These are phyloP conservation scores for Ceryle rudis DNA, from an alignment of 2,797 vertebrate genomes.

Conservation along the genomic window DNA sequence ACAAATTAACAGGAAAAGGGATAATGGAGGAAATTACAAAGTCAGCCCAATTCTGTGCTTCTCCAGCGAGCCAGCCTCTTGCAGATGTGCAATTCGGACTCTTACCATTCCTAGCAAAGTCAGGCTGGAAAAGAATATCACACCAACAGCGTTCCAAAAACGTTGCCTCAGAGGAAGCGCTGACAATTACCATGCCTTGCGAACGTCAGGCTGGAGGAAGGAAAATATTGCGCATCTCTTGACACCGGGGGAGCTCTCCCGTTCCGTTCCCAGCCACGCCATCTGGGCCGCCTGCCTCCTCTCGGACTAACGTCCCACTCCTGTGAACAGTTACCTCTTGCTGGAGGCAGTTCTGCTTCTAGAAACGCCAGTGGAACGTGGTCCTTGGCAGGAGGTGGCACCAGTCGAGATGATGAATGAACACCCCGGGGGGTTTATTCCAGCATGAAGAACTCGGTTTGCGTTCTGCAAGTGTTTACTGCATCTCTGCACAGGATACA, in stretches of 20 bases:
- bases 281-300: not conserved
- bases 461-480: not conserved
- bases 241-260: not conserved
- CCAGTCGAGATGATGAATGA: slow-evolving; percentile 40
- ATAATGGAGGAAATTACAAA: not conserved
- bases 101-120: not conserved
- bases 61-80: not conserved
- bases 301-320: not conserved
- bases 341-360: slow-evolving; percentile 30
- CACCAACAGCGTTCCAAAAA: not conserved
- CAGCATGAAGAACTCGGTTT: slow-evolving; percentile 14
- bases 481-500: not conserved
- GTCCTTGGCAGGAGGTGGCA: not conserved
- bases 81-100: not conserved
- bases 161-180: not conserved
- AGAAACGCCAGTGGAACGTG: slow-evolving; percentile 11
- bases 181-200: not conserved
- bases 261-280: not conserved
- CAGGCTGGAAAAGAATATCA: not conserved
- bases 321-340: not conserved
- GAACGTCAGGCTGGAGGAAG: not conserved
- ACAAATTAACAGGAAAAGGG: not conserved
- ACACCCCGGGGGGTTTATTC: slow-evolving; percentile 38
- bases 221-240: not conserved
- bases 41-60: not conserved